Evolutionary conservation across 2,888 invertebrate genomes (phyloP), one percentile per base, ranked within the genome.

Genomic region (Thelaira solivaga): DNA sequence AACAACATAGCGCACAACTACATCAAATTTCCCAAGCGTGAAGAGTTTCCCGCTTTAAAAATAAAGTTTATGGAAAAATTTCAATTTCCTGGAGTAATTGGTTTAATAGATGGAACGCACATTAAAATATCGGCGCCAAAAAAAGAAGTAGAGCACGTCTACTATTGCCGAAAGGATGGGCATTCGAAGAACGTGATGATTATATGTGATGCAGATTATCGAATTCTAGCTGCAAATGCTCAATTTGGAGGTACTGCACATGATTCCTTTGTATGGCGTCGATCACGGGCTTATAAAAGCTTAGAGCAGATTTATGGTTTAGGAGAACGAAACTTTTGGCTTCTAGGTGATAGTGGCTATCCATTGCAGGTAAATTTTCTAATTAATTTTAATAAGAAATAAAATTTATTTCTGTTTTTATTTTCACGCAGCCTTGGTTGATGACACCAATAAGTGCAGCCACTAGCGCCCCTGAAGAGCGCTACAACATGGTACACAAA

Each of bases 21-120:
- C 11, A 64, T 76, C 3, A 64, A 61, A 26, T 76, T 76, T 59
- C 76, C 76, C 2, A 76, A 53, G 4, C 61, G 53, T 16, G 65
- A 64, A 18, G 76, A 76, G 36, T 76, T 71, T 29, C 31, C 76
- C 2, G 13, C 13, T 1, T 6, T 59, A 16, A 71, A 76, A 61
- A 18, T 61, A 1, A 71, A 65, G 22, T 76, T 76, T 69, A 64
- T 64, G 49, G 36, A 62, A 29, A 76, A 57, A 18, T 59, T 29
- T 57, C 24, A 65, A 22, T 76, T 65, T 29, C 65, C 59, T 10
- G 76, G 71, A n/a, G 29, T 76, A 26, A 55, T 75, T 22, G 69
- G 69, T n/a, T 11, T 69, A 8, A 69, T 69, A 18, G 68, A 68
- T 18, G 57, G 51, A 1, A 39, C 57, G 20, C 31, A 51, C 11